Evolutionary conservation across 2,888 invertebrate species (phyloP), one percentile per base, ranked within the genome.

Genomic region (Mythimna impura): DNA sequence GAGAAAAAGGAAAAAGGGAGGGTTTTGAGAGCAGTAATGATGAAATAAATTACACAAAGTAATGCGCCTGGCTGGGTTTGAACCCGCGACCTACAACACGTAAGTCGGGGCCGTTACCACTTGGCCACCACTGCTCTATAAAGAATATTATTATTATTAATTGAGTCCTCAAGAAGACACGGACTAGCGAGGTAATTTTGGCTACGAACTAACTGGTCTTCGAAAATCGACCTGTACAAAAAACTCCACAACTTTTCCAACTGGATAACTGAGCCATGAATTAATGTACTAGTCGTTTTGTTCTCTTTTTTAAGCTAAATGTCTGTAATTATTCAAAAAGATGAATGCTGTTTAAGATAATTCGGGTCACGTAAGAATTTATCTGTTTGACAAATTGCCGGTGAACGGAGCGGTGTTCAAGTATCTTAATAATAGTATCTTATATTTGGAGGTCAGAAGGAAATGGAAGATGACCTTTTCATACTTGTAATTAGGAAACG

Each of bases 381-480:
- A 95, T 95, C 95, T 92, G 87, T 89, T 93, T 94, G 95, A 94
- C 95, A 95, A 95, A 95, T 95, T 94, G 92, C 86, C 84, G 89
- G 90, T 88, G 88, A 90, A 89, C 90, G 92, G 87, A 88, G 88
- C 88, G 89, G 86, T 88, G 89, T 91, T 91, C 89, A 89, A 91
- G 89, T 91, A 92, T 92, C 91, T 90, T 91, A 90, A 91, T 90
- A 82, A 77, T 77, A 81, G 69, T 85, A 83, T 85, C 85, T 79
- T 68, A 69, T 63, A 69, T 78, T 83, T 73, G 50, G 58, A 87
- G 86, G 82, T 84, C 86, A 81, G 47, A 76, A 73, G 74, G 74
- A 74, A 73, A 70, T 74, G 36, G 61, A 12, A 63, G 65, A 12
- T 67, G 74, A 72, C 70, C 83, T 73, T 61, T 65, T 60, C 12